Conservation (phyloP, 2,888 invertebrate genomes). For the Azorinus chamasolen region DNA sequence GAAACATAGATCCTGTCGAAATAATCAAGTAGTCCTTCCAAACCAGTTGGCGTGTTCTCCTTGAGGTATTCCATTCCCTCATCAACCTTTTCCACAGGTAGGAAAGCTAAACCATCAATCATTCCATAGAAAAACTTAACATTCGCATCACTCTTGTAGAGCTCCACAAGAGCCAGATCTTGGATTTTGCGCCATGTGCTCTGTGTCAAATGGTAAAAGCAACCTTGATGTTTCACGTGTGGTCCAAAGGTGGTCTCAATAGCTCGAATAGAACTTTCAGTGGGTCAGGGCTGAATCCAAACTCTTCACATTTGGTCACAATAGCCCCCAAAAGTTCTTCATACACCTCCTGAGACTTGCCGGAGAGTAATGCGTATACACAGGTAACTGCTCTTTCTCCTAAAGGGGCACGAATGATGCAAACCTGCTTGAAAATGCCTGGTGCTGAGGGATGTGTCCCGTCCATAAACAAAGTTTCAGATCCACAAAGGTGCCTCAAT, state of each 20-base stretch:
- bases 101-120: constrained; percentile 18
- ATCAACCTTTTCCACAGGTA: neutral
- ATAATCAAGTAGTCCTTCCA: neutral
- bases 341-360: constrained; percentile 22
- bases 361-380: constrained; percentile 19
- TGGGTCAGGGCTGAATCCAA: constrained; percentile 15
- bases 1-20: constrained; percentile 10
- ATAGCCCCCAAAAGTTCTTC: constrained; percentile 11
- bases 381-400: constrained; percentile 28
- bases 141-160: constrained; percentile 8
- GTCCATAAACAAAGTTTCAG: constrained; percentile 32
- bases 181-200: constrained; percentile 27
- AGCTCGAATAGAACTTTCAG: constrained; percentile 9
- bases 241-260: constrained; percentile 12
- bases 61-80: constrained; percentile 16
- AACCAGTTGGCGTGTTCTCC: neutral
- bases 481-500: constrained; percentile 8
- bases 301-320: too few species aligned
- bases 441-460: constrained; percentile 18
- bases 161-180: neutral
- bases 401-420: constrained; percentile 24
- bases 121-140: constrained; percentile 20
- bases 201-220: constrained; percentile 26
- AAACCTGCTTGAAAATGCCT: constrained; percentile 20
- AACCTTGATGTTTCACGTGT: constrained; percentile 2